A percentile compares a stretch with the other conserved stretches of the same genome.
phyloP scores from a whole-genome alignment of 64 coral and sea anemone genomes.

The Cladopsammia gracilis region DNA sequence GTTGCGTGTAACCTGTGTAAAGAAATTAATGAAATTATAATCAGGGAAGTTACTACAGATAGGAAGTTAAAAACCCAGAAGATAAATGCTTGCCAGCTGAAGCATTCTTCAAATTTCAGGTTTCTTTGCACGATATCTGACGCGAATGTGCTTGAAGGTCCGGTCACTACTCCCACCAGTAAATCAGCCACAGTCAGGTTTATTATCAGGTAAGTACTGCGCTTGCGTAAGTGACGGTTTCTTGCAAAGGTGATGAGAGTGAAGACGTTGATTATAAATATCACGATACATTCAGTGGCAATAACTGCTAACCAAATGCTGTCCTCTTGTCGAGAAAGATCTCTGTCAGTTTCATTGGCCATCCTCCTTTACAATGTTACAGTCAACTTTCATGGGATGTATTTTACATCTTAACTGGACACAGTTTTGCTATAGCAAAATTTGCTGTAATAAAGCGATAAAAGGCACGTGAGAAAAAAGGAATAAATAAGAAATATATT shows the following conservation, averaged over 20 bases:
- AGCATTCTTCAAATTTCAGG: background rate
- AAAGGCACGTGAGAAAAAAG: no score
- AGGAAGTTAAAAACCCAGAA: background rate
- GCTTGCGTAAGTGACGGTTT: constrained; percentile 12
- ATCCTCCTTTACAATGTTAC: no score
- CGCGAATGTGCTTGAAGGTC: background rate
- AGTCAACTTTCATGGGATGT: no score
- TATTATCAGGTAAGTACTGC: constrained; percentile 15
- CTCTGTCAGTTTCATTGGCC: no score
- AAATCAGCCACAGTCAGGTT: constrained; percentile 9
- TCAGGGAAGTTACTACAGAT: background rate
- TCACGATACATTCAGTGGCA: background rate
- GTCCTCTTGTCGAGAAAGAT: no score
- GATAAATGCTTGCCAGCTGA: background rate
- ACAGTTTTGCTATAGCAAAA: no score
- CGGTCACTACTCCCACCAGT: background rate
- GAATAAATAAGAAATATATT: no score
- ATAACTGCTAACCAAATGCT: background rate
- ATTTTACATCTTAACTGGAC: no score
- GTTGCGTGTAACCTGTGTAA: background rate
- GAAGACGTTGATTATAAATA: background rate
- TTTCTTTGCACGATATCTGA: background rate
- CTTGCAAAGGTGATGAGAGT: background rate
- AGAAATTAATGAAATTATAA: background rate
- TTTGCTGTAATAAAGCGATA: no score